These are phyloP conservation scores for Corydoras maculifer DNA, from an alignment of 2,113 vertebrate genomes.

Conservation along the genomic window DNA sequence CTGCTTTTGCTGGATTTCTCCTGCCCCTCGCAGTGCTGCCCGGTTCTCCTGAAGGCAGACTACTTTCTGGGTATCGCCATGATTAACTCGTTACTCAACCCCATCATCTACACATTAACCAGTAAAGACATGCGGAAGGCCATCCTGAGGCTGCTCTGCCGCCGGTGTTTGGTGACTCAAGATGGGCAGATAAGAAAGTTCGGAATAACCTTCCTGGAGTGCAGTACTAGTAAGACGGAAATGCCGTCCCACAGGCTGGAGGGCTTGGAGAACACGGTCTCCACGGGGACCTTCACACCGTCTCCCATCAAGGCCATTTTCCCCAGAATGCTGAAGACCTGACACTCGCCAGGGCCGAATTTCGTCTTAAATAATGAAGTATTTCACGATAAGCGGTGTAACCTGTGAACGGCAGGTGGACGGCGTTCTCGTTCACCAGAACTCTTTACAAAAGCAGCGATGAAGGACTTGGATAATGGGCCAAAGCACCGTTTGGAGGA, in stretches of 20 bases:
- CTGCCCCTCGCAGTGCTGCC: slow-evolving; percentile 58
- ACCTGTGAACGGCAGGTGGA: not conserved
- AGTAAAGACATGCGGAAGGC: slow-evolving; percentile 79
- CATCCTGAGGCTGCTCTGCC: slow-evolving; percentile 73
- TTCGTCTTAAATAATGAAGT: not conserved
- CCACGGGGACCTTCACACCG: slow-evolving; percentile 65
- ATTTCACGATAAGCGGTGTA: not conserved
- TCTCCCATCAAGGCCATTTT: slow-evolving; percentile 63
- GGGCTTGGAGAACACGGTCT: slow-evolving; percentile 66
- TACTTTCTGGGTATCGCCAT: slow-evolving; percentile 84
- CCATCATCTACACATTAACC: slow-evolving; percentile 87
- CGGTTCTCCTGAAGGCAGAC: slow-evolving; percentile 74
- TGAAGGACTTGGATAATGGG: not conserved
- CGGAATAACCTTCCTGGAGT: slow-evolving; percentile 68
- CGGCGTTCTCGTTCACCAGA: not conserved
- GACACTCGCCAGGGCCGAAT: slow-evolving; percentile 28
- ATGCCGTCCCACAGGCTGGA: slow-evolving; percentile 67
- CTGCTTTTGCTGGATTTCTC: slow-evolving; percentile 78
- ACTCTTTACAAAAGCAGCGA: not conserved
- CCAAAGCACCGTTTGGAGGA: not conserved
- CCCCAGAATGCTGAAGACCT: slow-evolving; percentile 56
- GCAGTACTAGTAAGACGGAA: slow-evolving; percentile 72
- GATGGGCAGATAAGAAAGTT: slow-evolving; percentile 60
- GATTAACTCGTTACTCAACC: slow-evolving; percentile 84
- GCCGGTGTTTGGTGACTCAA: slow-evolving; percentile 55